phyloP scores from a whole-genome alignment of 2,113 vertebrate genomes.

The Motacilla tschutschensis region DNA sequence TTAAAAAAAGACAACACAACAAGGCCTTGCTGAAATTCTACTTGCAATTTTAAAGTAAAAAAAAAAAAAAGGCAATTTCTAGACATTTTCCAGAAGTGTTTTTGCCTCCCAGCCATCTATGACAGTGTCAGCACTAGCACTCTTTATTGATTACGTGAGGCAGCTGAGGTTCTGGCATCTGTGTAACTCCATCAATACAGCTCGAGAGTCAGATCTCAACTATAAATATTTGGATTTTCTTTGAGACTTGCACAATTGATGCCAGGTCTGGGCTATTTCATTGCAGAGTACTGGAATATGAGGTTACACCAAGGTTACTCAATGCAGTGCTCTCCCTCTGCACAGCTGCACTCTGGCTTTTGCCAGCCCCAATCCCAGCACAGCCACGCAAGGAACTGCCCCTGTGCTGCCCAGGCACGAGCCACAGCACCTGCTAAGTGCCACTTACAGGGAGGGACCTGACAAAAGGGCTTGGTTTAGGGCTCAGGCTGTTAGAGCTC shows the following conservation, averaged over 20 bases:
- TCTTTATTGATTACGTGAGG: background rate
- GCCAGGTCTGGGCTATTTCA: background rate
- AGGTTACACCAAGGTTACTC: background rate
- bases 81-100: background rate
- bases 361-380: background rate
- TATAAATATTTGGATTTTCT: background rate
- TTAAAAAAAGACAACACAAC: background rate
- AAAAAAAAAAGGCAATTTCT: background rate
- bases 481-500: background rate
- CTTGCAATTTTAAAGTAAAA: background rate
- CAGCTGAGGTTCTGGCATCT: background rate
- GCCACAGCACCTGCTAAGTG: background rate
- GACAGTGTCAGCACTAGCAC: background rate
- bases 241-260: background rate
- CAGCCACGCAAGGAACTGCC: background rate
- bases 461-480: background rate
- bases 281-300: background rate
- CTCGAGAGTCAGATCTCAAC: background rate
- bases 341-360: background rate
- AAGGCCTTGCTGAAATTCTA: slow-evolving; percentile 1
- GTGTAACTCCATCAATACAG: background rate
- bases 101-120: background rate
- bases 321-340: background rate
- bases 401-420: background rate
- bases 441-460: background rate